Evolutionary conservation across 2,797 vertebrate species (phyloP).

Genomic region (Danionella dracula): DNA sequence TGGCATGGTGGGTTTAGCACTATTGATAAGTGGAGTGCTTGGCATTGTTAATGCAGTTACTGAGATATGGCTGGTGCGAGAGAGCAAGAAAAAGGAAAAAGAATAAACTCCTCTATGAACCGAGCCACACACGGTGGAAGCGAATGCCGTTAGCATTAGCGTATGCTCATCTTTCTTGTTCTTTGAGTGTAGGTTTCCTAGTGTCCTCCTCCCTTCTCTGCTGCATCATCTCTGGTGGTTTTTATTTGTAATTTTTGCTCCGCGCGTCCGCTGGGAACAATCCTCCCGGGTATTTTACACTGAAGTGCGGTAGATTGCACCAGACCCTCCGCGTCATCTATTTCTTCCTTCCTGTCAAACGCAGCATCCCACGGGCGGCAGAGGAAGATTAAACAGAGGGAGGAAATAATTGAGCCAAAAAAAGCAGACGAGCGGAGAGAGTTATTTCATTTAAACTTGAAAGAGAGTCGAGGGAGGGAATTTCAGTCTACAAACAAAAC

Average conservation of each 20-base stretch:
- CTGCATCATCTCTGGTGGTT: too few species aligned
- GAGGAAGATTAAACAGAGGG: constrained; percentile 57
- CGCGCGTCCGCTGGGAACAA: constrained; percentile 5
- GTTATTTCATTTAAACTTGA: constrained; percentile 70
- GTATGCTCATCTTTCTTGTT: constrained; percentile 18
- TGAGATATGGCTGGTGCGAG: too few species aligned
- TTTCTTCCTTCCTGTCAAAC: constrained; percentile 41
- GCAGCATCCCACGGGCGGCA: constrained; percentile 41
- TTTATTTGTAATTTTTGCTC: constrained; percentile 2
- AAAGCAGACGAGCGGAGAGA: constrained; percentile 50
- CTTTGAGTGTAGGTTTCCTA: constrained; percentile 17
- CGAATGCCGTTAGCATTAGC: too few species aligned
- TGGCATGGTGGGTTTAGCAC: background rate
- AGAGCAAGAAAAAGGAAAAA: too few species aligned
- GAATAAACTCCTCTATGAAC: too few species aligned
- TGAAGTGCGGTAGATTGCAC: constrained; percentile 60
- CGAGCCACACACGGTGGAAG: too few species aligned
- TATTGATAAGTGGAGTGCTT: background rate
- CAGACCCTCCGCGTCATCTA: constrained; percentile 35
- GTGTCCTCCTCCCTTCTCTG: background rate
- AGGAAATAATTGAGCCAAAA: constrained; percentile 52
- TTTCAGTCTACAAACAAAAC: constrained; percentile 12
- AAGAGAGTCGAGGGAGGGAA: constrained; percentile 51
- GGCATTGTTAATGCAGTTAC: background rate
- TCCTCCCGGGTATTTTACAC: constrained; percentile 51